phyloP scores from a whole-genome alignment of 2,113 vertebrate genomes.

The Crotophaga sulcirostris region DNA sequence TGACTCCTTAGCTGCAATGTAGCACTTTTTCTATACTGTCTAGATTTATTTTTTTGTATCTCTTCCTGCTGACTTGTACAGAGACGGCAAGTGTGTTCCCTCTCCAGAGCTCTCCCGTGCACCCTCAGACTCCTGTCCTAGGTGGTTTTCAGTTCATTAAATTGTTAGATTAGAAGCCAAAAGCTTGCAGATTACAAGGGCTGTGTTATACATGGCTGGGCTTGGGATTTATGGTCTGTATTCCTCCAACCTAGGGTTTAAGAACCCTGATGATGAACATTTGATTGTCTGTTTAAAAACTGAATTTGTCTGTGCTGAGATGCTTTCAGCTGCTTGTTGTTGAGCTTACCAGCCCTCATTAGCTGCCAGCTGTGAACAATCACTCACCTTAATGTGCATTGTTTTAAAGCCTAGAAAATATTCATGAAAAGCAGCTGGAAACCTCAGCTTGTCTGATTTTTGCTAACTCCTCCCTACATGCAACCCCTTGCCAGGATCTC shows the following conservation, averaged over 20 bases:
- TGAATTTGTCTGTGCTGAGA: neutral
- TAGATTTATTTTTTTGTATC: no score
- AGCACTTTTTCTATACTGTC: neutral
- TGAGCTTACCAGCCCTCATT: neutral
- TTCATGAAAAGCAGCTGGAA: neutral
- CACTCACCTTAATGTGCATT: neutral
- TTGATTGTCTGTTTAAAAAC: neutral
- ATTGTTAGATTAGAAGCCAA: no score
- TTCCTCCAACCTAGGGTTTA: neutral
- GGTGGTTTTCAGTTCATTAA: no score
- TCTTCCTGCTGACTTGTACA: no score
- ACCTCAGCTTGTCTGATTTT: neutral
- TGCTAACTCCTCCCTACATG: neutral
- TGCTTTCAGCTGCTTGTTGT: neutral
- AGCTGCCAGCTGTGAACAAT: neutral
- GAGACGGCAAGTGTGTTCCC: no score
- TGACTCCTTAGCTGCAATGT: neutral
- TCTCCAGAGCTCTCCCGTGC: no score
- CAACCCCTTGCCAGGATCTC: neutral
- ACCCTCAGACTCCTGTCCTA: no score
- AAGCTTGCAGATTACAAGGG: neutral
- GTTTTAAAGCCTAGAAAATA: neutral
- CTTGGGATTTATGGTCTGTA: neutral
- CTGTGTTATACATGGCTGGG: fast-evolving
- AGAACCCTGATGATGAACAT: neutral